Evolutionary conservation across 2,113 vertebrate genomes (phyloP).

Genomic region (Scalopus aquaticus): DNA sequence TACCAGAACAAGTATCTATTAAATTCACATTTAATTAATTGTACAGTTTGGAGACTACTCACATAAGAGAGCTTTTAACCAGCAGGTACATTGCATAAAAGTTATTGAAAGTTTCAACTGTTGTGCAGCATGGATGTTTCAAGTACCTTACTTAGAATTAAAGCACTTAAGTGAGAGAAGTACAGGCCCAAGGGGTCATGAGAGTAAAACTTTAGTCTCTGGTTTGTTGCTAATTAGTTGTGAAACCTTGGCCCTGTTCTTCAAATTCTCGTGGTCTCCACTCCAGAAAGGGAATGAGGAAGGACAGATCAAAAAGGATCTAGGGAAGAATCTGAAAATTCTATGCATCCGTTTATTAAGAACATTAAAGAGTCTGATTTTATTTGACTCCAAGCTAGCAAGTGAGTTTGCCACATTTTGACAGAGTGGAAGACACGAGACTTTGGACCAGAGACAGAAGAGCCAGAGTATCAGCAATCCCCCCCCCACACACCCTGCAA

Average conservation of each 20-base stretch:
- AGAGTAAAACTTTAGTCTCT: not conserved
- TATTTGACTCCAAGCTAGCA: not conserved
- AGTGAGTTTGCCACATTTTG: not conserved
- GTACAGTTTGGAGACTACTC: not conserved
- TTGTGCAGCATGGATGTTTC: not conserved
- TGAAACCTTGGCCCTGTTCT: not conserved
- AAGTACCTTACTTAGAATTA: not conserved
- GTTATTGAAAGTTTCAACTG: not conserved
- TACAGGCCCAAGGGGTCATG: not conserved
- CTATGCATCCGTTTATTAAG: not conserved
- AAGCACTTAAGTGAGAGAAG: not conserved
- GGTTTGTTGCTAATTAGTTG: not conserved
- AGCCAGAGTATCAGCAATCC: not conserved
- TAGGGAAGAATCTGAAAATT: conserved; percentile 8
- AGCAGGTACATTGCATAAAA: not conserved
- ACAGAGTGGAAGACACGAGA: not conserved
- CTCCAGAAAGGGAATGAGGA: not conserved
- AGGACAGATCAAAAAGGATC: not conserved
- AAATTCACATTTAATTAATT: not conserved
- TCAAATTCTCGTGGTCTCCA: not conserved
- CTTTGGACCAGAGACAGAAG: not conserved
- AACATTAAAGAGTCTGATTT: not conserved
- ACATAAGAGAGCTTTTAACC: not conserved
- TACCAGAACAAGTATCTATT: not conserved
- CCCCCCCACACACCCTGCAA: not conserved